Evolutionary conservation across 2,888 invertebrate genomes (phyloP).

Genomic region (Volucella zonaria): DNA sequence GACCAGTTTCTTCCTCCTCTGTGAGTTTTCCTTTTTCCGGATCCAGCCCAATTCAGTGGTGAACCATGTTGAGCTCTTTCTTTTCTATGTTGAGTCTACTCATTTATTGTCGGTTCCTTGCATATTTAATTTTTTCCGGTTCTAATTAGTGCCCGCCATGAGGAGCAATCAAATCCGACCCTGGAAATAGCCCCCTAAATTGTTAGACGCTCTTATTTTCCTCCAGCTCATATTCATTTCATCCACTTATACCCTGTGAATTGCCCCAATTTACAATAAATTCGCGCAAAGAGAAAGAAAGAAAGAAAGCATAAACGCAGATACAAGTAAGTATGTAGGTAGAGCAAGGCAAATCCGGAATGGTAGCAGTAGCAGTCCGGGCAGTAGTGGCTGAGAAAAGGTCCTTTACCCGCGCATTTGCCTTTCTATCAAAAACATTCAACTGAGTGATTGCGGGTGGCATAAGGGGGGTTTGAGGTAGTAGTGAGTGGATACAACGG

Average conservation of each 20-base stretch:
- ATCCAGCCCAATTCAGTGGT: no score
- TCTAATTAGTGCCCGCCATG: no score
- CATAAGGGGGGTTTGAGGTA: slow-evolving; percentile 34
- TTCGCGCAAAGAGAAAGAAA: slow-evolving; percentile 53
- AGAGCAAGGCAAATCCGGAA: not conserved
- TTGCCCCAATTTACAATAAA: slow-evolving; percentile 72
- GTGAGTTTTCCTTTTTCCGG: no score
- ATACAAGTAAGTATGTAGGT: not conserved
- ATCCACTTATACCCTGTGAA: slow-evolving; percentile 67
- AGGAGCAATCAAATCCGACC: slow-evolving; percentile 12
- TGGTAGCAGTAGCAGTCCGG: not conserved
- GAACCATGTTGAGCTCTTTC: no score
- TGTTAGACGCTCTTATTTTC: slow-evolving; percentile 21
- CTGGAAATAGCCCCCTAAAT: slow-evolving; percentile 37
- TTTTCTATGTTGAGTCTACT: no score
- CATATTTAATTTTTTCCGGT: no score
- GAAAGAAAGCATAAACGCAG: slow-evolving; percentile 14
- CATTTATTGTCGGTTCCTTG: no score
- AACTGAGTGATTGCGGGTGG: slow-evolving; percentile 69
- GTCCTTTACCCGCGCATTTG: slow-evolving; percentile 69
- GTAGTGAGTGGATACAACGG: slow-evolving; percentile 18
- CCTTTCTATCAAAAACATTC: slow-evolving; percentile 73
- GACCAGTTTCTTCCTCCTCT: no score
- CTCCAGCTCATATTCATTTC: slow-evolving; percentile 64
- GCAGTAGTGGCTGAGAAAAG: slow-evolving; percentile 50